Base-by-base conservation (phyloP, 2,113 vertebrate species). In the Martes martes region DNA sequence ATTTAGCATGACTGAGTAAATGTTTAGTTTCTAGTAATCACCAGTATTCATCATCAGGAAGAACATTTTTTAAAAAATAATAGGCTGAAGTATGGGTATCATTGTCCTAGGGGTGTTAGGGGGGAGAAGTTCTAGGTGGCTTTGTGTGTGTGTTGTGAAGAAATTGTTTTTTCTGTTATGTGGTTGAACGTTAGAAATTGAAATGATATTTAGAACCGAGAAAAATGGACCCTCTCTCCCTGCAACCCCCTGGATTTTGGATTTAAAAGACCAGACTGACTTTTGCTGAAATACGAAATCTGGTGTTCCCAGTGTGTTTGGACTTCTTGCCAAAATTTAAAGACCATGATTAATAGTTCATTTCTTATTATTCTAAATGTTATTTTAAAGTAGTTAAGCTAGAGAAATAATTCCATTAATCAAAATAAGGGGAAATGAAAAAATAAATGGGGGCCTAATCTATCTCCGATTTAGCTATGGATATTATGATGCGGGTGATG, bases 391-490 rank as follows among this genome's bases (percentile, higher is more conserved):
- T 95, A 97, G 98, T 98, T 98, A 97, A 98, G 97, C 97, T 97
- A 92, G 97, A 98, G 97, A 96, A 97, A 98, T 98, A 99, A 99
- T 99, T 99, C 98, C 99, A 99, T 99, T 99, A 99, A 99, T 99
- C 99, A 99, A 99, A 99, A 99, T 99, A 99, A 99, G 99, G 99
- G 96, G 99, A 99, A 99, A 99, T 98, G 99, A 99, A 98, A 98
- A 99, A 99, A 99, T 99, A 99, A 99, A 98, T 98, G 99, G 98
- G 99, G 99, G 96, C 98, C 98, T 98, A 98, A 98, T 99, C 99
- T 99, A 98, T 55, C 57, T 84, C 39, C 0, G 99, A 99, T 98
- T 98, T 98, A 98, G 98, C 98, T 98, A 92, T 96, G 98, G 98
- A 95, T 98, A 96, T 98, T 99, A 97, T 95, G 95, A 95, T 96